Evolutionary conservation across 1,140 invertebrate genomes (phyloP).

Genomic region (Babylonia areolata): DNA sequence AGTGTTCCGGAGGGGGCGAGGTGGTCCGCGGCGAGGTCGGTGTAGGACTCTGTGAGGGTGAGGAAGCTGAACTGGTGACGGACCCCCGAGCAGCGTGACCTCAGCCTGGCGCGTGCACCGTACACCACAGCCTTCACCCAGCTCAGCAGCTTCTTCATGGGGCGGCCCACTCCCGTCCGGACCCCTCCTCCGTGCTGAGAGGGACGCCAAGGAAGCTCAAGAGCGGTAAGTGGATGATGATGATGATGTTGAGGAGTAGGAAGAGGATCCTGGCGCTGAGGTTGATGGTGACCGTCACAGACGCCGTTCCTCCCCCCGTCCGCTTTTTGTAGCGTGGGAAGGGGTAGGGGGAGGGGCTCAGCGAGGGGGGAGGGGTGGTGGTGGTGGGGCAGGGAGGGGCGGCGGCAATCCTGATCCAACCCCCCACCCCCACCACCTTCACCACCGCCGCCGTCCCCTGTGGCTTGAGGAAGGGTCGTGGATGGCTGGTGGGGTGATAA

Average conservation of each 20-base stretch:
- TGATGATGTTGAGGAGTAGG: not conserved
- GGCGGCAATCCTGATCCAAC: not conserved
- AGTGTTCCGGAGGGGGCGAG: not conserved
- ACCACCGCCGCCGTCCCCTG: not conserved
- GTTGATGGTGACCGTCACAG: not conserved
- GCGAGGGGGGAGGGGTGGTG: not conserved
- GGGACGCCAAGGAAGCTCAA: not conserved
- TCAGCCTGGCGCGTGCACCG: not conserved
- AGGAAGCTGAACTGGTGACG: not conserved
- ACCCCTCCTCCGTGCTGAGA: not conserved
- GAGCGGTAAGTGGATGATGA: not conserved
- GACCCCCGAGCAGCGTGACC: not conserved
- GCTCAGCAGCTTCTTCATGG: not conserved
- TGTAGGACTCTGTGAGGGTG: not conserved
- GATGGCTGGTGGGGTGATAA: constrained; percentile 1
- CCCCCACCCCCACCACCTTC: not conserved
- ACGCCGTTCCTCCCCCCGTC: not conserved
- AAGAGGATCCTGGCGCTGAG: not conserved
- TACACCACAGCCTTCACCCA: not conserved
- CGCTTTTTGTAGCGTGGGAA: not conserved
- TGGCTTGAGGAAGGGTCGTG: not conserved
- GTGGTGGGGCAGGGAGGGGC: not conserved
- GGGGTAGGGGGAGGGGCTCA: not conserved
- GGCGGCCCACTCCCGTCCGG: not conserved
- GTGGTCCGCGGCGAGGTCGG: not conserved